phyloP scores from a whole-genome alignment of 2,888 invertebrate species.

The Cordylochernes scorpioides region DNA sequence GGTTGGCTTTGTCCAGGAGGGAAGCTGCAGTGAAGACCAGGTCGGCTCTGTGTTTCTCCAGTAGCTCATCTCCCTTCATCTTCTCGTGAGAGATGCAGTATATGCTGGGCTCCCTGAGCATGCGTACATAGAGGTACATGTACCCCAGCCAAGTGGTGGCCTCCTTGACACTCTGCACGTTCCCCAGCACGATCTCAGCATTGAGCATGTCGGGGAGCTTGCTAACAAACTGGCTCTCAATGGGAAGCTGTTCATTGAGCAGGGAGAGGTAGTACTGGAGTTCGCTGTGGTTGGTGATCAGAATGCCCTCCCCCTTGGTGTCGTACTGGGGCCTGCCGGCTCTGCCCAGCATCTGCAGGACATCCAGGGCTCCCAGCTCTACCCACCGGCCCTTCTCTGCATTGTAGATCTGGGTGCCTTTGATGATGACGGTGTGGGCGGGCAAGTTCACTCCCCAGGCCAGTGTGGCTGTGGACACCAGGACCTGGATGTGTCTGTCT shows the following conservation, averaged over 20 bases:
- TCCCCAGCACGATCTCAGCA: conserved; percentile 87
- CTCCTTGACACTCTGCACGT: conserved; percentile 63
- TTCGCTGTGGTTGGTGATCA: conserved; percentile 95
- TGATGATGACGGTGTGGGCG: conserved; percentile 91
- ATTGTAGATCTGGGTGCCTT: conserved; percentile 93
- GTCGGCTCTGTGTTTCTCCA: conserved; percentile 77
- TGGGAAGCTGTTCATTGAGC: conserved; percentile 89
- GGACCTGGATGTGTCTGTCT: conserved; percentile 66
- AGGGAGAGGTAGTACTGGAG: conserved; percentile 90
- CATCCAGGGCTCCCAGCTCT: conserved; percentile 84
- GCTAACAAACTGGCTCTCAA: conserved; percentile 78
- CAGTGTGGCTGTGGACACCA: conserved; percentile 89
- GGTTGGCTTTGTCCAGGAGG: conserved; percentile 68
- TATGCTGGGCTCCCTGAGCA: conserved; percentile 63
- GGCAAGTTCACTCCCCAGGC: conserved; percentile 99
- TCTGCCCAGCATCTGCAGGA: conserved; percentile 85
- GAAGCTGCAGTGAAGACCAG: conserved; percentile 79
- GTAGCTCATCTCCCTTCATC: conserved; percentile 46
- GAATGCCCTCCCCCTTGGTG: conserved; percentile 79
- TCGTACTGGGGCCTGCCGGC: conserved; percentile 97
- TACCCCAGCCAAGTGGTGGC: conserved; percentile 85
- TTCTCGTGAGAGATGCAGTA: conserved; percentile 63
- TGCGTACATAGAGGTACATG: conserved; percentile 80
- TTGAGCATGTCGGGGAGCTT: conserved; percentile 89
- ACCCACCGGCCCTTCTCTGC: conserved; percentile 97